Conservation (phyloP, 92 coral and sea anemone species). For the Porites rus region DNA sequence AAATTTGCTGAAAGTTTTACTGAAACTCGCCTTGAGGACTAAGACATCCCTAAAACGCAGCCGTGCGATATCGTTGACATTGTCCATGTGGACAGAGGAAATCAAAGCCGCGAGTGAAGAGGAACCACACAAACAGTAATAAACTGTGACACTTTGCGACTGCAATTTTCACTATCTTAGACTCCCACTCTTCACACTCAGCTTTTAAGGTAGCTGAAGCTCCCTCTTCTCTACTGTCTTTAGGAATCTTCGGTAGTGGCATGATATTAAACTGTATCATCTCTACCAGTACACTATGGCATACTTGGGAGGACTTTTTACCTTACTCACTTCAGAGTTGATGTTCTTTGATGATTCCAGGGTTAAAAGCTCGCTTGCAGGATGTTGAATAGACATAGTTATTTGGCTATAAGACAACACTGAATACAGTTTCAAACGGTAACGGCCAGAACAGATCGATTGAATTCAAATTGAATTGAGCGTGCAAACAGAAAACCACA, state of each 20-base stretch:
- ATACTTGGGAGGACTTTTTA: background rate
- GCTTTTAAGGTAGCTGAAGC: conserved; percentile 42
- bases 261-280: conserved; percentile 38
- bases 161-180: conserved; percentile 17
- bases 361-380: conserved; percentile 47
- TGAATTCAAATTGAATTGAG: background rate
- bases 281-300: conserved; percentile 42
- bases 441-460: background rate
- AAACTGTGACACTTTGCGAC: background rate
- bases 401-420: background rate
- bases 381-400: conserved; percentile 23
- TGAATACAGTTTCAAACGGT: no score
- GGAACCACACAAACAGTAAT: no score
- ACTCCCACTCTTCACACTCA: background rate
- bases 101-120: no score
- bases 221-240: conserved; percentile 28
- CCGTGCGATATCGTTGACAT: no score
- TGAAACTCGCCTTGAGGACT: no score
- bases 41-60: no score
- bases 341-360: conserved; percentile 1
- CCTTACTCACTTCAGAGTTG: background rate
- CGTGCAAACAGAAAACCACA: background rate
- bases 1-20: no score
- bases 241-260: conserved; percentile 39
- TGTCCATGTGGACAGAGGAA: background rate